Evolutionary conservation across 2,888 invertebrate species (phyloP).

Genomic region (Drosophila borealis): DNA sequence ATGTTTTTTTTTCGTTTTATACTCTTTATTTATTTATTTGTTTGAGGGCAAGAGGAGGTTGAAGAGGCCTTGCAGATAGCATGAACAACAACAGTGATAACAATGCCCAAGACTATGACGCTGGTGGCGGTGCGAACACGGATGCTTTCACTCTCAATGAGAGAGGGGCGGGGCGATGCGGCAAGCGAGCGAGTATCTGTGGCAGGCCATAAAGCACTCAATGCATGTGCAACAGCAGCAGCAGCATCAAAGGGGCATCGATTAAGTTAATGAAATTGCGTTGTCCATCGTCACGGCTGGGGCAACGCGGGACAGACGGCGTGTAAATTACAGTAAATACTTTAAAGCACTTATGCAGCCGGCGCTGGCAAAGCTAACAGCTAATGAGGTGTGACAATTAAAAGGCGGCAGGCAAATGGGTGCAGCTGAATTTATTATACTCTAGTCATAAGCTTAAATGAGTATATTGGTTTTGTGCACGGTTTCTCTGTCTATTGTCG

Average conservation of each 20-base stretch:
- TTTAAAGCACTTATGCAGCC: conserved; percentile 64
- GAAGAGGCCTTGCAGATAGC: conserved; percentile 50
- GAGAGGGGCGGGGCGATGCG: not conserved
- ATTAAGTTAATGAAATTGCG: conserved; percentile 74
- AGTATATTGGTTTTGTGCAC: conserved; percentile 16
- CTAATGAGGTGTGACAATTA: conserved; percentile 77
- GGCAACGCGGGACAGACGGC: conserved; percentile 13
- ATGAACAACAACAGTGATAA: conserved; percentile 50
- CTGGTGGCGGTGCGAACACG: conserved; percentile 4
- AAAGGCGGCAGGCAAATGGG: conserved; percentile 32
- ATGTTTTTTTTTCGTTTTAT: conserved; percentile 16
- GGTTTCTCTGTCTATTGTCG: not conserved
- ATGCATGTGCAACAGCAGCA: conserved; percentile 38
- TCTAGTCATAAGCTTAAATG: not conserved
- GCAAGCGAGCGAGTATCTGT: conserved; percentile 8
- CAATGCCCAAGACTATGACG: conserved; percentile 26
- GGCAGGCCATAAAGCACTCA: conserved; percentile 53
- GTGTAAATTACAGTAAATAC: conserved; percentile 73
- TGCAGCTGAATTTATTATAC: conserved; percentile 36
- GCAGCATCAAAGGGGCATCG: conserved; percentile 63
- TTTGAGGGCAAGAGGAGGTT: conserved; percentile 33
- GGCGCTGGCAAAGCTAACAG: conserved; percentile 25
- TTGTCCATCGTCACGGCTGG: conserved; percentile 18
- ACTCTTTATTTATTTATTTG: conserved; percentile 14
- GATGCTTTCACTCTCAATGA: conserved; percentile 41